Conservation (phyloP, 2,797 vertebrate genomes). For the Anableps anableps region DNA sequence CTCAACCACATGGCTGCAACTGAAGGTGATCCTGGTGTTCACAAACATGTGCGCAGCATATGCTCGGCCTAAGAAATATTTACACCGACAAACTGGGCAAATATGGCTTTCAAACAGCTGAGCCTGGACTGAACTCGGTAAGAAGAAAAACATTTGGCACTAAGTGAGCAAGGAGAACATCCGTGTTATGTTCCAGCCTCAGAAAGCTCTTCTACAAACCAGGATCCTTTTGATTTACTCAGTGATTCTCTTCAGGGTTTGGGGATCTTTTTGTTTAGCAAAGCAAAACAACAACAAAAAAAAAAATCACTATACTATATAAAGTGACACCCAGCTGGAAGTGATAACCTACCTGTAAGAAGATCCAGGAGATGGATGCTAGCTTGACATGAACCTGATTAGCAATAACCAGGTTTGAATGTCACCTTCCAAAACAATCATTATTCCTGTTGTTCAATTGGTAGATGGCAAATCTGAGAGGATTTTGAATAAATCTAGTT, state of each 20-base stretch:
- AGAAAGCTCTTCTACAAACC: background rate
- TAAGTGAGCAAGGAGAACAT: conserved; percentile 2
- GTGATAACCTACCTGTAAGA: background rate
- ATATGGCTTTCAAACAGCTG: conserved; percentile 45
- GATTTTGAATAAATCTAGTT: background rate
- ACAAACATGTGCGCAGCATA: conserved; percentile 58
- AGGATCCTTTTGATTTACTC: background rate
- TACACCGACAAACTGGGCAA: conserved; percentile 55
- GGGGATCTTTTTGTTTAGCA: background rate
- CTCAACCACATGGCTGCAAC: conserved; percentile 31
- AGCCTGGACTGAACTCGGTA: conserved; percentile 5
- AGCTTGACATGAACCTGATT: background rate
- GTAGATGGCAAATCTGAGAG: background rate
- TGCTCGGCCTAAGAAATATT: conserved; percentile 53
- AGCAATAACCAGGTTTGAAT: background rate
- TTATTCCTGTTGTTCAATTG: background rate
- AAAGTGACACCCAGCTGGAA: background rate
- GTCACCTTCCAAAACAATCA: background rate
- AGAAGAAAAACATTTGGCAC: conserved; percentile 4
- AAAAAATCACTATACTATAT: background rate
- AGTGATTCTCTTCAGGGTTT: background rate
- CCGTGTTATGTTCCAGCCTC: background rate
- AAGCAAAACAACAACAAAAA: too few species aligned
- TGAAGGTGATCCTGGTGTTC: conserved; percentile 42
- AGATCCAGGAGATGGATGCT: background rate